These are phyloP conservation scores for Drosophila anomelani DNA, from an alignment of 2,888 invertebrate species.

Conservation along the genomic window DNA sequence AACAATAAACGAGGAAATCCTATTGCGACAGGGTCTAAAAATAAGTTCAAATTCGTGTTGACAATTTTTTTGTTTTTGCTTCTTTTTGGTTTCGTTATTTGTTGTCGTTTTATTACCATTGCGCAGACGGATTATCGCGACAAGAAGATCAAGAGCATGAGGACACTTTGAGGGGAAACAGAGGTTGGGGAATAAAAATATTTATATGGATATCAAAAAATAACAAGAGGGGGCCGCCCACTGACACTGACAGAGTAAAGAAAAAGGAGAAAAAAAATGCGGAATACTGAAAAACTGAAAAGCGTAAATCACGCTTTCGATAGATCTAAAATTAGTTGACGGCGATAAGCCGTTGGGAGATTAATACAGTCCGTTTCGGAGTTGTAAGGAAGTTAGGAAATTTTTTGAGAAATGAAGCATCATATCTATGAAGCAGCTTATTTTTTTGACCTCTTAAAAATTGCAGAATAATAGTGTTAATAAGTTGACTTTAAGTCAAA, in stretches of 20 bases:
- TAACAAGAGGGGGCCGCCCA: constrained; percentile 64
- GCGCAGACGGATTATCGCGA: constrained; percentile 71
- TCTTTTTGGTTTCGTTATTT: constrained; percentile 17
- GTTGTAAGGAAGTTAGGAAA: neutral
- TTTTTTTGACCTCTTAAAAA: too few relatives aligned
- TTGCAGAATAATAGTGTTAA: too few relatives aligned
- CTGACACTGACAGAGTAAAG: constrained; percentile 34
- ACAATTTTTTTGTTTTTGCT: constrained; percentile 56
- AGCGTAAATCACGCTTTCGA: constrained; percentile 77
- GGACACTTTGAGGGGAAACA: constrained; percentile 15
- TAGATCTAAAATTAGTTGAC: constrained; percentile 71
- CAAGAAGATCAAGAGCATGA: constrained; percentile 75
- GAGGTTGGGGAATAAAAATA: constrained; percentile 41
- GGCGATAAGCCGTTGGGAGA: constrained; percentile 60
- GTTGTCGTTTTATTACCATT: constrained; percentile 64
- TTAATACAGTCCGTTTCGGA: constrained; percentile 11
- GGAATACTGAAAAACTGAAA: constrained; percentile 45
- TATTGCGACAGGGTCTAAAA: constrained; percentile 73
- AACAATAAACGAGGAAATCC: constrained; percentile 53
- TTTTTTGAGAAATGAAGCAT: neutral
- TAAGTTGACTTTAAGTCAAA: too few relatives aligned
- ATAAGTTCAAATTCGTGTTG: constrained; percentile 78
- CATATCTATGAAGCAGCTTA: neutral
- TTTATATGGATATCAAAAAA: constrained; percentile 63
- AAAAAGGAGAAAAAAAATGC: constrained; percentile 13